Evolutionary conservation across 1,140 invertebrate genomes (phyloP), one percentile per base, ranked within the genome.

Genomic region (Sarcophaga peregrina): DNA sequence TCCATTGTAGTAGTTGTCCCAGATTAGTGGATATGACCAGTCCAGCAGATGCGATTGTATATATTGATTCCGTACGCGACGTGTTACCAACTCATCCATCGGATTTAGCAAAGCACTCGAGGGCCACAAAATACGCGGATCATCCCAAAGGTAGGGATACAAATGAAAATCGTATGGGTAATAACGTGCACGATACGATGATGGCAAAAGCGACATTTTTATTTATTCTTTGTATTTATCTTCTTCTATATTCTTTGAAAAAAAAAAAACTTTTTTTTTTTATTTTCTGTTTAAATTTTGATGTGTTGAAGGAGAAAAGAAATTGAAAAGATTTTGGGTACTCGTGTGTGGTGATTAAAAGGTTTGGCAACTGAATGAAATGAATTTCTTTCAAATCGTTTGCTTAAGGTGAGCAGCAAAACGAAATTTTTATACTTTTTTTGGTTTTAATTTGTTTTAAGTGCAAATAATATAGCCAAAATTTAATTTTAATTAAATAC

Each of bases 1-100:
- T 76, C 94, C 93, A 78, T 96, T 93, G 47, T 89, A 89, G 76
- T 89, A 89, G 72, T 89, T 89, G 20, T 89, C 86, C 88, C 88
- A 89, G 8, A 86, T 83, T 86, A 89, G 87, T 45, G 88, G 88
- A 85, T 89, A 84, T 0, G 85, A 45, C 88, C 88, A 89, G 1
- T 89, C 88, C 37, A 87, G 85, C 25, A 86, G 85, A 10, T 84
- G 85, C 1, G 88, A 87, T 76, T 89, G 88, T 20, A 89, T 89
- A 3, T 87, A 80, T 76, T 89, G 88, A 73, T 89, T 89, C 10
- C 87, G 84, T 52, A 89, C 88, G 0, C 88, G 87, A 11, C 88
- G 85, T 17, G 87, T 85, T 25, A 89, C 88, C 47, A 89, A 80
- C n/a, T 89, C 88, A 15, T 89, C 88, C 85, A 89, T 20, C 5